These are phyloP conservation scores for Numenius phaeopus DNA, from an alignment of 2,797 vertebrate genomes.

Conservation along the genomic window DNA sequence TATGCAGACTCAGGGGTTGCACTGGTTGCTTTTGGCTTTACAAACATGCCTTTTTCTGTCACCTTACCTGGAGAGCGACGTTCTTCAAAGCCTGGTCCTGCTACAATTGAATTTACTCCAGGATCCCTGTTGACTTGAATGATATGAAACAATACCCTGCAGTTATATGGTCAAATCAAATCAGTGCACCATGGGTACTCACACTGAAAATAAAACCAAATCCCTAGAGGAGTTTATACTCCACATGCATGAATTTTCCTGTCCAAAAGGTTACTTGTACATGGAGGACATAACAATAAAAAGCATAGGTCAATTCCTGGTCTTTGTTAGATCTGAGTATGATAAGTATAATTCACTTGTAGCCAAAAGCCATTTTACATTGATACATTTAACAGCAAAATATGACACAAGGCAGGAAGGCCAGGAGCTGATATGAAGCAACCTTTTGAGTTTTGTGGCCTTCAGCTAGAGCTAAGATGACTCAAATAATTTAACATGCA, in stretches of 20 bases:
- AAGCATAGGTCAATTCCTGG: neutral
- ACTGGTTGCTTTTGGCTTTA: neutral
- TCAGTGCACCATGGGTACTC: neutral
- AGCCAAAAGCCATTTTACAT: neutral
- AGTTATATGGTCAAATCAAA: neutral
- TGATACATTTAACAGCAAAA: neutral
- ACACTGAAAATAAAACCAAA: constrained; percentile 1
- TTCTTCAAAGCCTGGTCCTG: neutral
- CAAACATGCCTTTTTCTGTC: neutral
- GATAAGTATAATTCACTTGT: neutral
- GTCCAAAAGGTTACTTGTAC: neutral
- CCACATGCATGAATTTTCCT: neutral
- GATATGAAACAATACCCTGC: neutral
- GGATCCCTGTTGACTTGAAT: neutral
- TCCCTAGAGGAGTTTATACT: neutral
- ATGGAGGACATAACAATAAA: neutral
- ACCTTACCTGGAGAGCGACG: neutral
- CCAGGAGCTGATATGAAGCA: neutral
- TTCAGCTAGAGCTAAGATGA: constrained; percentile 24
- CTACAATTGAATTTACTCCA: neutral
- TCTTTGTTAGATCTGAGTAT: neutral
- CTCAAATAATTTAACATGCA: constrained; percentile 37
- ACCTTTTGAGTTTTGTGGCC: constrained; percentile 1
- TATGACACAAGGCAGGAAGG: neutral
- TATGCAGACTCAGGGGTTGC: neutral